These are phyloP conservation scores for Catalaphyllia jardinei DNA, from an alignment of 64 coral and sea anemone species.

Conservation along the genomic window DNA sequence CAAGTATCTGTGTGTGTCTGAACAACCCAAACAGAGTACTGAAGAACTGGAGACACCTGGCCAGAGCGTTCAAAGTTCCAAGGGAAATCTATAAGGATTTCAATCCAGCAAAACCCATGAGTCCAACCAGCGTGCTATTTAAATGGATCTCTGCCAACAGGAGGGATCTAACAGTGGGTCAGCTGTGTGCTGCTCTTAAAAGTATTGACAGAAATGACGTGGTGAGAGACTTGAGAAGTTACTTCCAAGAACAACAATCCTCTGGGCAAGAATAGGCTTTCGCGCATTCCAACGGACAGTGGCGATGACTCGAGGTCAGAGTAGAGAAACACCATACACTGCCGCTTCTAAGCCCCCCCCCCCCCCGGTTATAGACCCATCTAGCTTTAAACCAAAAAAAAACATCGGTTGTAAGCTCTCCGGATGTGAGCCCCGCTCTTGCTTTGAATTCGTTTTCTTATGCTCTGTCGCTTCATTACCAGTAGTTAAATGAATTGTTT, in stretches of 20 bases:
- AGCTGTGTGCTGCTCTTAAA: slow-evolving; percentile 5
- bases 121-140: not conserved
- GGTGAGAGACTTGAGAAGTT: not conserved
- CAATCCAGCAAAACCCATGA: not conserved
- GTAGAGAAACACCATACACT: no score
- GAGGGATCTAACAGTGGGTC: not conserved
- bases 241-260: not conserved
- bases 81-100: not conserved
- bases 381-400: no score
- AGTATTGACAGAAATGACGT: slow-evolving; percentile 20
- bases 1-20: slow-evolving; percentile 3
- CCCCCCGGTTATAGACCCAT: no score
- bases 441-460: no score
- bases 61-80: slow-evolving; percentile 1
- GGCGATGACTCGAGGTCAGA: no score
- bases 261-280: not conserved
- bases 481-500: no score
- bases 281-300: no score
- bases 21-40: not conserved
- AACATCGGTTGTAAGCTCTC: no score
- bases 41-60: slow-evolving; percentile 33
- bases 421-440: no score
- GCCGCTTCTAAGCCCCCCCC: no score
- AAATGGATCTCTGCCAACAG: not conserved
- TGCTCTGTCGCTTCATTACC: no score